phyloP scores from a whole-genome alignment of 2,888 invertebrate genomes.

The Stenolophus ochropezus region DNA sequence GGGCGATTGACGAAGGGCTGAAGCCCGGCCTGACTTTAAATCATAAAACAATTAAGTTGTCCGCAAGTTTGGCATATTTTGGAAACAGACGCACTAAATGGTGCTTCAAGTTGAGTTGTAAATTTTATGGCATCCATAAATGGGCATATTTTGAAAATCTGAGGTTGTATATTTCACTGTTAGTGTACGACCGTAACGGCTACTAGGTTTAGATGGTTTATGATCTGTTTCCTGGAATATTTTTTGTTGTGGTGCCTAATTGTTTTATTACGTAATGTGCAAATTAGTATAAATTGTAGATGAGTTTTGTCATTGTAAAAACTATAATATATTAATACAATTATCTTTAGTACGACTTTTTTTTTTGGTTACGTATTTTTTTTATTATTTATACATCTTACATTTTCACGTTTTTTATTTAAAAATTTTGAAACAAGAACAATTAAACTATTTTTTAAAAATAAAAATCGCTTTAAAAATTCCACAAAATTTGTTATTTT shows the following conservation, averaged over 20 bases:
- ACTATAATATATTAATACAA: neutral
- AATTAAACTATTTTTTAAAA: too few species aligned
- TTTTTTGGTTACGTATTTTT: too few species aligned
- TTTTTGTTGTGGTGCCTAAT: neutral
- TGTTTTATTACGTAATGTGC: neutral
- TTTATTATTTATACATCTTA: too few species aligned
- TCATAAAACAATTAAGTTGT: conserved; percentile 59
- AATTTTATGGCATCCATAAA: conserved; percentile 20
- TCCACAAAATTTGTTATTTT: too few species aligned
- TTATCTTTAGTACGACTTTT: too few species aligned
- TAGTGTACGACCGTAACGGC: neutral
- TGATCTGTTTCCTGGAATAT: neutral
- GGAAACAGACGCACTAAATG: conserved; percentile 6
- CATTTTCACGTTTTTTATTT: too few species aligned
- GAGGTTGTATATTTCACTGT: neutral
- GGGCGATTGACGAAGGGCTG: conserved; percentile 40
- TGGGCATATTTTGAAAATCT: neutral
- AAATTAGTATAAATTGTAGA: neutral
- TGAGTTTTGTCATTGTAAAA: neutral
- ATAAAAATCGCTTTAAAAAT: too few species aligned
- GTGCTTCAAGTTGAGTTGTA: conserved; percentile 20
- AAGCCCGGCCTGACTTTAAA: conserved; percentile 6
- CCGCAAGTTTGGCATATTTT: conserved; percentile 36
- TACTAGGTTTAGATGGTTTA: neutral
- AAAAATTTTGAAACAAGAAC: too few species aligned